Conservation (phyloP, 2,113 vertebrate genomes). For the Trematocara marginatum region DNA sequence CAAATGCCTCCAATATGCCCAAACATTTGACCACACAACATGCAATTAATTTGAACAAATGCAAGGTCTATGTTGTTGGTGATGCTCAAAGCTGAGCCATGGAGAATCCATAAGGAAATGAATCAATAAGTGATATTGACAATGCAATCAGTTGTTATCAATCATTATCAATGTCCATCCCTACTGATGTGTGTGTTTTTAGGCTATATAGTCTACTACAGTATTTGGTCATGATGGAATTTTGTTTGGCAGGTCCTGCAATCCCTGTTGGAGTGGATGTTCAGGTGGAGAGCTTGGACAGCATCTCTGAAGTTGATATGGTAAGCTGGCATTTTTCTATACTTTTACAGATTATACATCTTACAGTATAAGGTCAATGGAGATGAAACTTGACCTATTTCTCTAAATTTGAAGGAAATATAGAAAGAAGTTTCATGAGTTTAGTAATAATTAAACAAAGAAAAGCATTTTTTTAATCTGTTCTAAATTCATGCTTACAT, state of each 20-base stretch:
- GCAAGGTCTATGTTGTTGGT: not conserved
- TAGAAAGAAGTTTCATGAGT: not conserved
- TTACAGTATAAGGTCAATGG: not conserved
- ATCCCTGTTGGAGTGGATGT: slow-evolving; percentile 95
- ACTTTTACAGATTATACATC: not conserved
- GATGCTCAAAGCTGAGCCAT: not conserved
- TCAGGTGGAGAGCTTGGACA: slow-evolving; percentile 95
- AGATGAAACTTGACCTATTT: not conserved
- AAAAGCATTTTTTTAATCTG: not conserved
- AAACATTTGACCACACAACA: not conserved
- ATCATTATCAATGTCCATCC: not conserved
- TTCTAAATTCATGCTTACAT: not conserved
- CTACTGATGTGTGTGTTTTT: not conserved
- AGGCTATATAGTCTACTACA: not conserved
- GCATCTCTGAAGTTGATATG: slow-evolving; percentile 98
- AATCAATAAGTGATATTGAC: not conserved
- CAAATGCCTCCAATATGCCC: not conserved
- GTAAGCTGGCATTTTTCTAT: slow-evolving; percentile 52
- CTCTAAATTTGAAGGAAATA: not conserved
- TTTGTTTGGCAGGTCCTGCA: slow-evolving; percentile 79
- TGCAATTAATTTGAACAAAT: not conserved
- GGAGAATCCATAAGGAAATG: not conserved
- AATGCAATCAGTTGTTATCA: not conserved
- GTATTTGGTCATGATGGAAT: not conserved
- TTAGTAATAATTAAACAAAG: not conserved